A percentile compares a stretch with the other conserved stretches of the same genome.
Evolutionary conservation across 2,888 invertebrate genomes (phyloP).

Genomic region (Meta bourneti): DNA sequence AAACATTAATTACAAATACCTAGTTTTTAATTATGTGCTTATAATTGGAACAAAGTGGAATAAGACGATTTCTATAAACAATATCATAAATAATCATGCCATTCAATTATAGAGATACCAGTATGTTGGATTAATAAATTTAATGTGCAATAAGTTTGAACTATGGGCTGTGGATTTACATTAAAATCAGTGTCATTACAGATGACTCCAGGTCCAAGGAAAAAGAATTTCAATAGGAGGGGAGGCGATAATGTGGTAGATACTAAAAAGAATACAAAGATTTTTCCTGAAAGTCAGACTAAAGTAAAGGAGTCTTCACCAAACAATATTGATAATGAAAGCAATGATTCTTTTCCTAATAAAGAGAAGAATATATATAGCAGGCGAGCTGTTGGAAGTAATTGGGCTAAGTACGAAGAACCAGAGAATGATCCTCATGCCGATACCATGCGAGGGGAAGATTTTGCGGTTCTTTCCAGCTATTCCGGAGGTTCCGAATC

Average conservation of each 20-base stretch:
- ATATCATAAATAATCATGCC: too few relatives aligned
- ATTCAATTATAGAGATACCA: too few relatives aligned
- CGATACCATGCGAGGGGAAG: slow-evolving; percentile 47
- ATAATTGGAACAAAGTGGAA: too few relatives aligned
- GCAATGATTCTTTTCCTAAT: neutral
- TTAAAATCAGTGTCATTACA: slow-evolving; percentile 43
- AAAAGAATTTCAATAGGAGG: slow-evolving; percentile 57
- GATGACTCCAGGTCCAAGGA: slow-evolving; percentile 70
- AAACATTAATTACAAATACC: too few relatives aligned
- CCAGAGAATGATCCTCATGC: slow-evolving; percentile 53
- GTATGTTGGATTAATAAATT: too few relatives aligned
- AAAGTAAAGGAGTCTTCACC: neutral
- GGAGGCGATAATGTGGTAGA: slow-evolving; percentile 21
- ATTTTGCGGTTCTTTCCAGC: slow-evolving; percentile 63
- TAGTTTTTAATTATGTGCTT: too few relatives aligned
- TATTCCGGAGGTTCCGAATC: slow-evolving; percentile 61
- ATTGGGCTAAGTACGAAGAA: slow-evolving; percentile 68
- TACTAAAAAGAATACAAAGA: slow-evolving; percentile 15
- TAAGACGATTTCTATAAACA: too few relatives aligned
- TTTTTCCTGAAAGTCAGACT: slow-evolving; percentile 15
- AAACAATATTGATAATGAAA: slow-evolving; percentile 2
- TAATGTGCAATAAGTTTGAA: too few relatives aligned
- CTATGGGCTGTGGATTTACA: neutral
- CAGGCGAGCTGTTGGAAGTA: slow-evolving; percentile 37
- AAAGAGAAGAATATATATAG: slow-evolving; percentile 26